Base-by-base conservation (phyloP, 2,797 vertebrate genomes). In the Furcifer pardalis region DNA sequence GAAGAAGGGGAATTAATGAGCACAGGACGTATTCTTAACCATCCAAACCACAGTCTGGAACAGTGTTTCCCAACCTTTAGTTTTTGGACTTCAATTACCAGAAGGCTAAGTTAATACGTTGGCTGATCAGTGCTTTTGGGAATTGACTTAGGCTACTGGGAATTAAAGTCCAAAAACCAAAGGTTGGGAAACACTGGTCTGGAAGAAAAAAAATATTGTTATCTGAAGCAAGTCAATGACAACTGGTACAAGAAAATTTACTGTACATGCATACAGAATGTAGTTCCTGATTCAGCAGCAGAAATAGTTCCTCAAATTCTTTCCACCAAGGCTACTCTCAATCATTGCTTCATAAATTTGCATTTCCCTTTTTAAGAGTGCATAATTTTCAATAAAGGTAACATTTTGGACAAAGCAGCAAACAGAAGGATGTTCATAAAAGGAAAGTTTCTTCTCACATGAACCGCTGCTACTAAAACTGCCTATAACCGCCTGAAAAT, bases 301-400 rank as follows among this genome's bases (percentile, higher is more conserved):
- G 19, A 30, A 23, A 66, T 15, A 74, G 68, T 79, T 79, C n/a
- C n/a, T 63, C 77, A 79, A 73, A 79, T 79, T 74, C 32, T 52
- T 37, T 52, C 35, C 56, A 73, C 21, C 21, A 79, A 56, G 35
- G 2, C 27, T 63, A 30, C 19, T 23, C 25, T 79, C 37, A 84
- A 79, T 35, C 30, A 79, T 49, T 84, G 35, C 69, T 65, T 69
- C 49, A 84, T 65, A 77, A 2, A 72, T 84, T 56, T 79, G 17
- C 35, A 84, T 42, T 84, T 73, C 56, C 68, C 23, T 10, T 65
- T 79, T 59, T 59, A 74, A 82, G 56, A 4, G 27, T 37, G 5
- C 3, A 32, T 60, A 77, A 21, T n/a, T 72, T 37, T 79, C 32
- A 63, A 42, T 10, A 37, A 49, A 75, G 42, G 2, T 9, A 77